Conservation (phyloP, 2,797 vertebrate genomes). For the Cercopithecus mitis region DNA sequence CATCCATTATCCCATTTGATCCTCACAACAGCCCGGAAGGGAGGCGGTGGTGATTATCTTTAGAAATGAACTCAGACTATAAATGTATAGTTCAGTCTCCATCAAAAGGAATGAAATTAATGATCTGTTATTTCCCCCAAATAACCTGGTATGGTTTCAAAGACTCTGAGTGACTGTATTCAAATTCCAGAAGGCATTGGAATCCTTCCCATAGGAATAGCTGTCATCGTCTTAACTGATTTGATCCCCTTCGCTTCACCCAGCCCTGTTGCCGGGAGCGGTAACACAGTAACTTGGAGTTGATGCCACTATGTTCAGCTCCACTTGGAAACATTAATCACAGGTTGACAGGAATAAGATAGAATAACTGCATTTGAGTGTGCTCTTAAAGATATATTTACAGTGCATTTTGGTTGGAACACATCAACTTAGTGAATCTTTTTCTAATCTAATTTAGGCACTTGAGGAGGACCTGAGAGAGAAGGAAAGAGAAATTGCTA, state of each 20-base stretch:
- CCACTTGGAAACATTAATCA: constrained; percentile 76
- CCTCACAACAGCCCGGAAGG: constrained; percentile 38
- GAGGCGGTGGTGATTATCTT: constrained; percentile 37
- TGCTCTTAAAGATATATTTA: constrained; percentile 81
- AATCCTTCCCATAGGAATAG: constrained; percentile 61
- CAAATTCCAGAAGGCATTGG: constrained; percentile 62
- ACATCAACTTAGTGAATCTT: constrained; percentile 79
- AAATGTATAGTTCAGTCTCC: constrained; percentile 38
- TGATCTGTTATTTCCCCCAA: constrained; percentile 66
- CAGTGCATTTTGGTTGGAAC: constrained; percentile 77
- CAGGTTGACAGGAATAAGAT: constrained; percentile 77
- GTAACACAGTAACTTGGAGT: constrained; percentile 53
- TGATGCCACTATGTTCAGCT: constrained; percentile 66
- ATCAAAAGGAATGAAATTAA: constrained; percentile 70
- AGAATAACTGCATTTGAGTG: constrained; percentile 74
- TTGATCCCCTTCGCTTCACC: constrained; percentile 35
- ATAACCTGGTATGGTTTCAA: constrained; percentile 43
- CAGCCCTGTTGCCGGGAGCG: constrained; percentile 62
- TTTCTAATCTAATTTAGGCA: constrained; percentile 86
- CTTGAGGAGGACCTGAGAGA: constrained; percentile 90
- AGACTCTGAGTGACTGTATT: constrained; percentile 60
- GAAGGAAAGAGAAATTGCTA: constrained; percentile 89
- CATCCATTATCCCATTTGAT: constrained; percentile 2
- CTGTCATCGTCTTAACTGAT: constrained; percentile 55
- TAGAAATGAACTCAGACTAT: constrained; percentile 53